Conservation (phyloP, 53 echinoderm and acorn worm genomes). For the Holothuria leucospilota region DNA sequence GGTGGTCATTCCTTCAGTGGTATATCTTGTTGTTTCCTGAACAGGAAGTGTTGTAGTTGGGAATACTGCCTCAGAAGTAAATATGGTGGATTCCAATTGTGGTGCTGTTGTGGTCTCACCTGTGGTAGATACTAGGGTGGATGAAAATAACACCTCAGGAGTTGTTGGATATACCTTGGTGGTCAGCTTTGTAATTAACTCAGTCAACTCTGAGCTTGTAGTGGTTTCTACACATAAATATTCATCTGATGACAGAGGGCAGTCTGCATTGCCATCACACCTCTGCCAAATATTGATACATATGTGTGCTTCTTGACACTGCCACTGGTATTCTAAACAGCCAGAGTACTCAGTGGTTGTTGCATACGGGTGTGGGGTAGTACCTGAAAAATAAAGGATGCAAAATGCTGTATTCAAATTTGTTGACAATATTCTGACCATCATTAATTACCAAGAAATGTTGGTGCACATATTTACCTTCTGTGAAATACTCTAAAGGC, state of each 20-base stretch:
- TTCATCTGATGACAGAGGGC: conserved; percentile 74
- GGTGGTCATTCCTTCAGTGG: background rate
- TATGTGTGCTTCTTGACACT: conserved; percentile 52
- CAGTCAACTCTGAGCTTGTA: conserved; percentile 38
- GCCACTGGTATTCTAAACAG: conserved; percentile 76
- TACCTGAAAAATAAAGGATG: conserved; percentile 56
- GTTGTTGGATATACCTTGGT: background rate
- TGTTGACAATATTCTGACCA: too few species aligned
- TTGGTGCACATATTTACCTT: too few species aligned
- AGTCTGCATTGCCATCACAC: conserved; percentile 75
- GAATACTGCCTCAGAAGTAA: background rate
- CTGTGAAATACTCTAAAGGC: too few species aligned
- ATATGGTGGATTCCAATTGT: background rate
- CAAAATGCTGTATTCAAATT: background rate
- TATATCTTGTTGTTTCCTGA: background rate
- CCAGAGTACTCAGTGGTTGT: conserved; percentile 67
- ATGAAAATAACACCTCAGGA: background rate
- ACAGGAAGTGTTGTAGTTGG: conserved; percentile 13
- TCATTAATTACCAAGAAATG: too few species aligned
- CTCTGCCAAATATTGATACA: conserved; percentile 68
- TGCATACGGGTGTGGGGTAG: conserved; percentile 79
- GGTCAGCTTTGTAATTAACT: conserved; percentile 3
- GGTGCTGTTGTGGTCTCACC: background rate
- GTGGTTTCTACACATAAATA: conserved; percentile 70
- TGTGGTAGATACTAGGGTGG: background rate